Evolutionary conservation across 1,140 invertebrate genomes (phyloP).

Genomic region (Rhyzopertha dominica): DNA sequence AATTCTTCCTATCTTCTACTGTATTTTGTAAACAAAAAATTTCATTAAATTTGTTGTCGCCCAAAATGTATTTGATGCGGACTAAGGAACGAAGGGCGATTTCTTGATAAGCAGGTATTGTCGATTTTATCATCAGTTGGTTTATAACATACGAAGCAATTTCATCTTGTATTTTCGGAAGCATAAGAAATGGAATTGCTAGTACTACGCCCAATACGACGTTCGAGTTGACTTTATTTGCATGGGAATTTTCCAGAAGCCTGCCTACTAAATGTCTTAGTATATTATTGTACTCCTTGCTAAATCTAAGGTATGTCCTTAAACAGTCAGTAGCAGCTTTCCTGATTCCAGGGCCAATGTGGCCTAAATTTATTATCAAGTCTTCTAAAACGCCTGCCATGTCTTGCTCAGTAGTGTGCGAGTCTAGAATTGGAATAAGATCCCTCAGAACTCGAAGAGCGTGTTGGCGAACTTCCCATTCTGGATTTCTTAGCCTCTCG

Average conservation of each 20-base stretch:
- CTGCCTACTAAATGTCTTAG: constrained; percentile 58
- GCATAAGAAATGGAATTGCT: constrained; percentile 58
- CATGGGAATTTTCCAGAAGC: constrained; percentile 55
- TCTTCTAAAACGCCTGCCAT: constrained; percentile 57
- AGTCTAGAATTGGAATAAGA: constrained; percentile 61
- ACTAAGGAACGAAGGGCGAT: constrained; percentile 60
- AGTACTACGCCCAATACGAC: constrained; percentile 62
- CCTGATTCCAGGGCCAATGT: constrained; percentile 67
- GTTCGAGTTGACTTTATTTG: constrained; percentile 55
- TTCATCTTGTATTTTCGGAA: constrained; percentile 20
- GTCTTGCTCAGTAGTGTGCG: constrained; percentile 55
- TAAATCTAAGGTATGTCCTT: constrained; percentile 21
- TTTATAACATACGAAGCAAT: constrained; percentile 46
- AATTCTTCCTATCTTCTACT: constrained; percentile 57
- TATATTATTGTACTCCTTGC: constrained; percentile 52
- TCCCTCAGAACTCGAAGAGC: constrained; percentile 69
- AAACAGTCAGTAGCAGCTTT: constrained; percentile 52
- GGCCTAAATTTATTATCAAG: constrained; percentile 67
- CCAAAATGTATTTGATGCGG: constrained; percentile 61
- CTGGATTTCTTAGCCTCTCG: constrained; percentile 66
- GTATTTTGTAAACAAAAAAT: constrained; percentile 47
- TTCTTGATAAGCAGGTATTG: constrained; percentile 62
- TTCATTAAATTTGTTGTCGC: constrained; percentile 56
- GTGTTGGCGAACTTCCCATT: constrained; percentile 76
- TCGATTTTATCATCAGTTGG: constrained; percentile 59